Evolutionary conservation across 2,888 invertebrate species (phyloP).

Genomic region (Sicus ferrugineus): DNA sequence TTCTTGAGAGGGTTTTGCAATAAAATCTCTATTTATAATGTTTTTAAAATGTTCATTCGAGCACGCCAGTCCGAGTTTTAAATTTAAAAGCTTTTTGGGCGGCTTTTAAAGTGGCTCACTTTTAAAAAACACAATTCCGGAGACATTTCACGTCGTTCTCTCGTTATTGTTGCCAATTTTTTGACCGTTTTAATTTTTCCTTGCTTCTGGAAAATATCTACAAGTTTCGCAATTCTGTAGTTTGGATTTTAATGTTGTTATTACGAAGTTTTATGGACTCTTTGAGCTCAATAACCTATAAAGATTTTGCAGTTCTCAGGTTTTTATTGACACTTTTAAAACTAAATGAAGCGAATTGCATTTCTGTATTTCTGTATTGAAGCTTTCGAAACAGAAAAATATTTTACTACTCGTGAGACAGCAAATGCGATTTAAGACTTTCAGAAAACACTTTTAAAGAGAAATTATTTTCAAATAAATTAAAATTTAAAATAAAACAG

Average conservation of each 20-base stretch:
- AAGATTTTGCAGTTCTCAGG: not conserved
- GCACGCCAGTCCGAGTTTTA: not conserved
- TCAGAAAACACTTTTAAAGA: too few species aligned
- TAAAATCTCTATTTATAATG: slow-evolving; percentile 9
- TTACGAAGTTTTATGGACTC: not conserved
- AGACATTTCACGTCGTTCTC: too few species aligned
- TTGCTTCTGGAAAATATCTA: not conserved
- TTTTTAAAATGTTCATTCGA: not conserved
- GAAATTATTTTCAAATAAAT: too few species aligned
- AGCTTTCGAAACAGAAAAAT: not conserved
- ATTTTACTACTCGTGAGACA: too few species aligned
- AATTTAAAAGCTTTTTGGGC: not conserved
- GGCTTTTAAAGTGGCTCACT: not conserved
- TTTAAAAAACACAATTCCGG: too few species aligned
- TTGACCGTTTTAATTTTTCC: not conserved
- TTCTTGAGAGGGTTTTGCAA: not conserved
- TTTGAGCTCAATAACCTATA: slow-evolving; percentile 7
- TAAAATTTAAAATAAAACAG: too few species aligned
- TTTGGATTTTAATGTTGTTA: not conserved
- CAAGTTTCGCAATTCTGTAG: not conserved
- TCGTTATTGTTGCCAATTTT: not conserved
- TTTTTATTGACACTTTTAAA: not conserved
- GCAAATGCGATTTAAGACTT: too few species aligned
- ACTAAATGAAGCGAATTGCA: slow-evolving; percentile 1
- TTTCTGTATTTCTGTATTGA: too few species aligned